Evolutionary conservation across 2,888 invertebrate genomes (phyloP).

Genomic region (Eurytoma adleriae): DNA sequence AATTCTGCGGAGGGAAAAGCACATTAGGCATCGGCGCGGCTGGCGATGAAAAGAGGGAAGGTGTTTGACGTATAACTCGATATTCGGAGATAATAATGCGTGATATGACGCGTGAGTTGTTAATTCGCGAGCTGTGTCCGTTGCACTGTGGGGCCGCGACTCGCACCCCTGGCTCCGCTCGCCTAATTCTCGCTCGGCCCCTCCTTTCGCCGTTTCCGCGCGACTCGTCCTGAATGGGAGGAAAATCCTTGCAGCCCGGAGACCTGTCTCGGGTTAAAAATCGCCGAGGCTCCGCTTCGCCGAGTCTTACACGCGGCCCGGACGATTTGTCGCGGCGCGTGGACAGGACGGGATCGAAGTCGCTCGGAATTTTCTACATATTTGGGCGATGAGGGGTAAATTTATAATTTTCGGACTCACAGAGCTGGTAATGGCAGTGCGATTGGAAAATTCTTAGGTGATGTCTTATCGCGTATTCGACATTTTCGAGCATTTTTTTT

Average conservation of each 20-base stretch:
- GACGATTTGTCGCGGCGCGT: constrained; percentile 10
- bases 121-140: constrained; percentile 70
- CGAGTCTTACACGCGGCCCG: background rate
- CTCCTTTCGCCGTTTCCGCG: constrained; percentile 59
- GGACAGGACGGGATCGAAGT: background rate
- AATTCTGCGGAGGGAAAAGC: background rate
- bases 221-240: constrained; percentile 62
- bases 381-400: background rate
- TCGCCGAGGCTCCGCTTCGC: constrained; percentile 17
- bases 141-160: constrained; percentile 66
- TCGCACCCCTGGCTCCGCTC: constrained; percentile 14
- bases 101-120: constrained; percentile 73
- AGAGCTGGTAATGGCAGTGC: no score
- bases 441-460: no score
- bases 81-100: constrained; percentile 73
- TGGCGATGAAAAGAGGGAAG: constrained; percentile 59
- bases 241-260: constrained; percentile 13
- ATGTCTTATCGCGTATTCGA: no score
- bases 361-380: no score
- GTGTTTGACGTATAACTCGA: constrained; percentile 73
- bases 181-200: constrained; percentile 29
- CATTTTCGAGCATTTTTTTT: no score
- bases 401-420: background rate
- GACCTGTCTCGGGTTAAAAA: constrained; percentile 34
- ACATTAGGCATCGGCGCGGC: constrained; percentile 38